These are phyloP conservation scores for Hofmannophila pseudospretella DNA, from an alignment of 2,888 invertebrate genomes.

Conservation along the genomic window DNA sequence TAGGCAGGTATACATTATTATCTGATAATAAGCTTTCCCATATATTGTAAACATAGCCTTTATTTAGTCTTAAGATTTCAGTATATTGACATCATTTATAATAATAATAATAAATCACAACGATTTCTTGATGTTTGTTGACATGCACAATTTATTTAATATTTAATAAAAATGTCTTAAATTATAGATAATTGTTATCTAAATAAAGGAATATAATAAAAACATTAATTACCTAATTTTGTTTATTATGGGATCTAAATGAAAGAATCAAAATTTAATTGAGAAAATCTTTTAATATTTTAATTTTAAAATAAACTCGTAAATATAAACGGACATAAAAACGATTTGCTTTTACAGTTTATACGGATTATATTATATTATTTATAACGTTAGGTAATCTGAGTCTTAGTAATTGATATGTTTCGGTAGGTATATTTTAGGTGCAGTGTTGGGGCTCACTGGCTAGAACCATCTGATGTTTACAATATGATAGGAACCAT, in stretches of 20 bases:
- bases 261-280: background rate
- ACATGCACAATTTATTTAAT: conserved; percentile 5
- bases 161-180: conserved; percentile 1
- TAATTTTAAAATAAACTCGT: conserved; percentile 6
- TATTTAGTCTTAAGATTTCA: background rate
- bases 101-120: background rate
- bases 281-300: conserved; percentile 11
- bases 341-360: conserved; percentile 3
- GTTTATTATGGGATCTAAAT: background rate
- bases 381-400: background rate
- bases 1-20: too few species aligned
- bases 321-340: conserved; percentile 3
- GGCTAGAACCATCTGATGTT: too few species aligned
- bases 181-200: conserved; percentile 1
- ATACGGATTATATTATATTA: conserved; percentile 3
- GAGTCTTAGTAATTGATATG: conserved; percentile 11
- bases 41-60: background rate
- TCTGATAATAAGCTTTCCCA: too few species aligned
- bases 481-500: too few species aligned
- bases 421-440: conserved; percentile 2
- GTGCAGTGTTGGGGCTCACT: too few species aligned
- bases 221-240: background rate
- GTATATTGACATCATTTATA: background rate
- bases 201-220: conserved; percentile 2
- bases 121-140: conserved; percentile 4